Base-by-base conservation (phyloP, 2,113 vertebrate genomes). In the Felis chaus region DNA sequence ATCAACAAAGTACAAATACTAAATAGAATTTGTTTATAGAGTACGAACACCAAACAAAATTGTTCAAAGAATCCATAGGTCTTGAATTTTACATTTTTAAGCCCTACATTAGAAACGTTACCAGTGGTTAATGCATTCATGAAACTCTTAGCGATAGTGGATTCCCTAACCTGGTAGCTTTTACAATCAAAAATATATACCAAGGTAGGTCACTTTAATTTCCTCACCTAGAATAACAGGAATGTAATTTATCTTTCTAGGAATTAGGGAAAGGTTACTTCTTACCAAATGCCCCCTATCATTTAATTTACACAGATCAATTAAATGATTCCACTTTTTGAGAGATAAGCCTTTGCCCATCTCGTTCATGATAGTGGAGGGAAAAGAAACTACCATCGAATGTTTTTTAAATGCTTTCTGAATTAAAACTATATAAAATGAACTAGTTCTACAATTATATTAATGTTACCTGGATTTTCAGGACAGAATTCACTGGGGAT, bases 81-180 rank as follows among this genome's bases (percentile, higher is more conserved):
- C 73, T 65, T 84, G 7, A 80, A 23, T 86, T 89, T 61, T 88
- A 80, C 29, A 85, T 88, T 88, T 94, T 91, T 48, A 97, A 93
- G 78, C 10, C 14, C 85, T 97, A 45, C 7, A 33, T 76, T 31
- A 96, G 57, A 93, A 94, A 88, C n/a, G 4, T 57, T 57, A 41
- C 21, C n/a, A 80, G 8, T 31, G 50, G 14, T 68, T 68, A 57
- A 93, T 55, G 53, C 18, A 95, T 45, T 80, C 16, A 63, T 36
- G 55, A 92, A 41, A 69, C 4, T 73, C 33, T 79, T 31, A n/a
- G 18, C 55, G 18, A 84, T 2, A 57, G 21, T 12, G 27, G 18
- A 93, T 89, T 57, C 4, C 36, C 31, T 18, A 63, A 19, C 1
- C 36, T 5, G 23, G 14, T 33, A 73, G 63, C 21, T 88, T 92